Base-by-base conservation (phyloP, 1,140 invertebrate species). In the Cheumatopsyche charites region DNA sequence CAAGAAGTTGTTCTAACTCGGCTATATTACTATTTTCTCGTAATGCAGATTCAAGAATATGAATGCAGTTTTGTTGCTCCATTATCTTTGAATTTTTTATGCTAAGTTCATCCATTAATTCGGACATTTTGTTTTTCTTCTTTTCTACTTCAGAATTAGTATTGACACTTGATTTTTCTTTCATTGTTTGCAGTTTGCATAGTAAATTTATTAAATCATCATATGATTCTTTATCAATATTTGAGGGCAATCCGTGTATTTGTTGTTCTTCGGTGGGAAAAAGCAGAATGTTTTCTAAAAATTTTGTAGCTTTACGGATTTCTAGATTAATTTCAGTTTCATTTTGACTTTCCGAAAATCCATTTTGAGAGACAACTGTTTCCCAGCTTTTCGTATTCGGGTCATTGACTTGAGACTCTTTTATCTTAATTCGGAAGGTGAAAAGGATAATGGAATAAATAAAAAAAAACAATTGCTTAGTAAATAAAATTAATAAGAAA, bases 11-110 rank as follows among this genome's bases (percentile, higher is more conserved):
- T 63, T 85, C 80, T 43, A 88, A 81, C 70, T 86, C 83, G 23
- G 86, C 84, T 47, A 85, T 86, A 68, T 87, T 85, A 55, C 87
- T 85, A 73, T 85, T 84, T 45, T 86, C 82, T 71, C 82, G 81
- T 12, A 87, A 78, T 13, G 86, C 83, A 43, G 82, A 84, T 79
- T 87, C 86, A 65, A 87, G 73, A n/a, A 84, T 84, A 0, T 80
- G 80, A 77, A 86, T 83, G 75, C 86, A 86, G 77, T 82, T 80
- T 63, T 88, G 86, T 58, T 87, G 82, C 76, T 88, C 85, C 6
- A 85, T 83, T 69, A 87, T 85, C 73, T 85, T 85, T 0, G 80
- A 82, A 73, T 86, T 84, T 71, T 86, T 85, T 45, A 81, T 75
- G 52, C 81, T 80, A 6, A 86, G 80, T 65, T 86, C 84, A 70